Evolutionary conservation across 1,140 invertebrate genomes (phyloP), one percentile per base, ranked within the genome.

Genomic region (Tetragonula clypearis): DNA sequence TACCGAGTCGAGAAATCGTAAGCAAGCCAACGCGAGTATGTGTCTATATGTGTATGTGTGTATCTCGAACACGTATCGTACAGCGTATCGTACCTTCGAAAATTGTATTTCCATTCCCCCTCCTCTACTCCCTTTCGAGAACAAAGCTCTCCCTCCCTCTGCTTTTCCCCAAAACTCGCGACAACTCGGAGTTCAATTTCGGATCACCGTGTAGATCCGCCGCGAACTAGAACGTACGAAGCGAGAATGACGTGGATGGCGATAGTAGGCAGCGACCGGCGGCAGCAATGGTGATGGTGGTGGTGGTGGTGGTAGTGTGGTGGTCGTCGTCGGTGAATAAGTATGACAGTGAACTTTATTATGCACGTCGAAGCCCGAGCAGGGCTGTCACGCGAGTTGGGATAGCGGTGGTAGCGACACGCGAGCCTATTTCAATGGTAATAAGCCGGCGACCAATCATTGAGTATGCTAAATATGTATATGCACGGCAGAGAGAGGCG

Each of bases 341-440:
- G 84, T 90, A 90, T 86, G 88, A 90, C 89, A 90, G 89, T 87
- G 86, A 90, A 90, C 88, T 90, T 90, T 90, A 90, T 90, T 90
- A 90, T 86, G 84, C 88, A 76, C 82, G 86, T 89, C 89, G 88
- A 88, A 90, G 83, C 84, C 81, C 82, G 72, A 90, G 73, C 77
- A 74, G 65, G 66, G 71, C 86, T 90, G 84, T 90, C 89, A 90
- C 90, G 90, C 89, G 84, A 88, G 79, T 90, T 76, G 88, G 80
- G 68, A 84, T 79, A 77, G 79, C 79, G 71, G 66, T 69, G 81
- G 79, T 71, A 69, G 56, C 87, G 82, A 87, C 88, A 84, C 85
- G 85, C 87, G 84, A 91, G 88, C 86, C 90, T 89, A 92, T 92
- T 92, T 92, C 90, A 88, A 92, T 92, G 88, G 88, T 92, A 92